Conservation (phyloP, 2,888 invertebrate genomes). For the Hipparchia sbordonii region DNA sequence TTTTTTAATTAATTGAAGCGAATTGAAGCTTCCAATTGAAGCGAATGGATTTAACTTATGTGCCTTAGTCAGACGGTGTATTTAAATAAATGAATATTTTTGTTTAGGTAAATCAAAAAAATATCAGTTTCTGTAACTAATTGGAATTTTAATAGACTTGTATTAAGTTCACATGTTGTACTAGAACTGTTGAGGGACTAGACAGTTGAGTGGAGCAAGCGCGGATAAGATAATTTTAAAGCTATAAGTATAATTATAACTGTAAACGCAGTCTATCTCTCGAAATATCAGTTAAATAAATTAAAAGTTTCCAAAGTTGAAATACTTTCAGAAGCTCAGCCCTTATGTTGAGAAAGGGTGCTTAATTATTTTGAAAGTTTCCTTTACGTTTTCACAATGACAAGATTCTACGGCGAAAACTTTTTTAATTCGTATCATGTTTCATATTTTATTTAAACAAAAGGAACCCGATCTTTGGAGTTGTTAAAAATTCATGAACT, state of each 20-base stretch:
- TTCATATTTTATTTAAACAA: slow-evolving; percentile 65
- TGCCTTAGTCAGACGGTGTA: too few relatives aligned
- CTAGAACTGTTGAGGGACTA: too few relatives aligned
- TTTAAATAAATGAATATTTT: too few relatives aligned
- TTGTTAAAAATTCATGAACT: slow-evolving; percentile 58
- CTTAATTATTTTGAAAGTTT: slow-evolving; percentile 40
- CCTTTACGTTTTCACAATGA: slow-evolving; percentile 51
- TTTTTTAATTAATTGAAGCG: too few relatives aligned
- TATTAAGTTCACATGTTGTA: too few relatives aligned
- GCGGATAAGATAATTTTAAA: too few relatives aligned
- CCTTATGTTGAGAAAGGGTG: slow-evolving; percentile 22
- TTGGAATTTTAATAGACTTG: too few relatives aligned
- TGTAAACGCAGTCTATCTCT: neutral
- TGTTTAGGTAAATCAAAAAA: too few relatives aligned
- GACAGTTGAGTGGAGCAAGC: too few relatives aligned
- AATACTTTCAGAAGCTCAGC: slow-evolving; percentile 13
- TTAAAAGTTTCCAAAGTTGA: slow-evolving; percentile 2
- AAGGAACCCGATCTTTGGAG: slow-evolving; percentile 64
- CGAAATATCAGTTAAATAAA: neutral
- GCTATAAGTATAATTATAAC: neutral
- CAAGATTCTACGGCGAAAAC: slow-evolving; percentile 56
- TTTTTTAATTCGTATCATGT: slow-evolving; percentile 72
- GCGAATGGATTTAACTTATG: too few relatives aligned
- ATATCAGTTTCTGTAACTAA: too few relatives aligned
- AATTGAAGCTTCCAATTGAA: too few relatives aligned